These are phyloP conservation scores for Pyrgilauda ruficollis DNA, from an alignment of 2,113 vertebrate species.

Conservation along the genomic window DNA sequence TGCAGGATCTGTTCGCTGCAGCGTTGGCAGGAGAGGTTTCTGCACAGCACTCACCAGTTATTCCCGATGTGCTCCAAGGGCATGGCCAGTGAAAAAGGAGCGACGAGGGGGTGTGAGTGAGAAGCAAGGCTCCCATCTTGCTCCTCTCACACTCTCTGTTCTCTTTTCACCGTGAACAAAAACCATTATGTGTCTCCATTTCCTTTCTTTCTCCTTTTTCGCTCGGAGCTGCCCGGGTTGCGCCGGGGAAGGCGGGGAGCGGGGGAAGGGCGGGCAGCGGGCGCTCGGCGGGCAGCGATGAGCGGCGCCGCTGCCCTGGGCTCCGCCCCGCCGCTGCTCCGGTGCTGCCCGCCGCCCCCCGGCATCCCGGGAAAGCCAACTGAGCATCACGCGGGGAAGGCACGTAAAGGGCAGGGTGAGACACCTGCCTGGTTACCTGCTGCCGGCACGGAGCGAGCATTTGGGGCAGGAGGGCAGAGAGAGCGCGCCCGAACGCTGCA, in stretches of 20 bases:
- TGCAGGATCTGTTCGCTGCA: not conserved
- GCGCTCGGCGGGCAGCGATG: not conserved
- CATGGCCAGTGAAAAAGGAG: not conserved
- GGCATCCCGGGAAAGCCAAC: not conserved
- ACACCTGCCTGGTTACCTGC: not conserved
- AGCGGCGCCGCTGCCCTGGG: not conserved
- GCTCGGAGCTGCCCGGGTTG: not conserved
- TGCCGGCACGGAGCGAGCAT: not conserved
- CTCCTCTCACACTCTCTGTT: not conserved
- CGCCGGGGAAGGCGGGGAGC: not conserved
- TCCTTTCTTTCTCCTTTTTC: not conserved
- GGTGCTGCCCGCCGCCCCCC: not conserved
- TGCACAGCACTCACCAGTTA: rapidly evolving
- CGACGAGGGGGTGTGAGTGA: not conserved
- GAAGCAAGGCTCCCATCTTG: not conserved
- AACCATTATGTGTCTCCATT: not conserved
- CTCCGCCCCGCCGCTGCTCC: not conserved
- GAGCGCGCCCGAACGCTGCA: not conserved
- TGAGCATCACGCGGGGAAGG: not conserved
- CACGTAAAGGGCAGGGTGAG: not conserved
- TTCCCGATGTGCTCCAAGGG: not conserved
- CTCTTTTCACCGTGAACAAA: not conserved
- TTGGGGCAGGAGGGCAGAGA: not conserved
- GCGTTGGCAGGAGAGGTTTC: not conserved
- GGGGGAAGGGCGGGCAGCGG: not conserved